A percentile compares a stretch with the other conserved stretches of the same genome.
Conservation (phyloP, 1,140 invertebrate species). For the Gonatopus flavifemur region DNA sequence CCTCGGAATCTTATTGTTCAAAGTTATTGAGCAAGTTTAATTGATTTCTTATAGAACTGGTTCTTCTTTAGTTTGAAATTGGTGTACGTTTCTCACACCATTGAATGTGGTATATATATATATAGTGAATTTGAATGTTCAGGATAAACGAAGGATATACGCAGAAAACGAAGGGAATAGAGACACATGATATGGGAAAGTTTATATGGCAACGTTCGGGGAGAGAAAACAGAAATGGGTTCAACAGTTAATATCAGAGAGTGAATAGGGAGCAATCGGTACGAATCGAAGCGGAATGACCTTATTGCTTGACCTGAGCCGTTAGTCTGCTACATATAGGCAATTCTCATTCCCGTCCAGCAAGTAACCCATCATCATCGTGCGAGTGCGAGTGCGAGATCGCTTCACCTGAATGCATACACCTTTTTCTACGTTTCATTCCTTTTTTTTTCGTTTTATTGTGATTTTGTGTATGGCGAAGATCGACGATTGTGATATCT, state of each 20-base stretch:
- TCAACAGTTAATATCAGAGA: slow-evolving; percentile 38
- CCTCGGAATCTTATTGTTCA: no score
- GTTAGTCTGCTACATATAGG: no score
- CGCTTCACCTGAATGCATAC: no score
- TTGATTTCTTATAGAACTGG: slow-evolving; percentile 31
- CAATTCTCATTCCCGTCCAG: no score
- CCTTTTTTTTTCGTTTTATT: no score
- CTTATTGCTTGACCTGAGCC: slow-evolving; percentile 30
- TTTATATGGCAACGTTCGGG: slow-evolving; percentile 12
- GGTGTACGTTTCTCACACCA: not conserved
- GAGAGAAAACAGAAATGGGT: slow-evolving; percentile 34
- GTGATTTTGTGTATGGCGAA: no score
- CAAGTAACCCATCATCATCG: no score
- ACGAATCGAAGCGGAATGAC: slow-evolving; percentile 43
- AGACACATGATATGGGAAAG: slow-evolving; percentile 7
- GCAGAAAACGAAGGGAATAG: slow-evolving; percentile 12
- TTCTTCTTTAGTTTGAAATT: not conserved
- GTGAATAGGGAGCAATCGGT: slow-evolving; percentile 37
- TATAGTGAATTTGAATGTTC: slow-evolving; percentile 10
- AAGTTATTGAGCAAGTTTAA: slow-evolving; percentile 23
- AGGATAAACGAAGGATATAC: not conserved
- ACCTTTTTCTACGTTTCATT: no score
- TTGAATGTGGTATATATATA: not conserved
- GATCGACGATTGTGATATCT: no score
- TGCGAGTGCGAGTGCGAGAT: no score